Base-by-base conservation (phyloP, 2,888 invertebrate species). In the Thecocarcelia acutangulata region DNA sequence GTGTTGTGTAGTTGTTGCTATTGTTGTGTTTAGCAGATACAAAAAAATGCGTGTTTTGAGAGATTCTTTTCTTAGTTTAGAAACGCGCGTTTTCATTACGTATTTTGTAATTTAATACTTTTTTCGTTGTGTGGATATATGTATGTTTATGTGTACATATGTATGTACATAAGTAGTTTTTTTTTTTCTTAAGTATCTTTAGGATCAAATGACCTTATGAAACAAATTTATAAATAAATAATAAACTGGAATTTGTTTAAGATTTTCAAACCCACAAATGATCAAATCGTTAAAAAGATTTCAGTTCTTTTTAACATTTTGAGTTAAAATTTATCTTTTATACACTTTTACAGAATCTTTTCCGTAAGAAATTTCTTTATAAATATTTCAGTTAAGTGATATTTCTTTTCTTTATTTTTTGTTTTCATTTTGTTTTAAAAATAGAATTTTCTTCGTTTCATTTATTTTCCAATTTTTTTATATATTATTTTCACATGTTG, bases 91-190 rank as follows among this genome's bases (percentile, higher is more conserved):
- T 78, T 82, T 82, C 64, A 63, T 74, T 82, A 69, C 70, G 87
- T 88, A 86, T 69, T 76, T 87, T 87, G 88, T 87, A 88, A 88
- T 87, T 88, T 83, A 88, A 88, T 88, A 89, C 89, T 88, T 85
- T 83, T 75, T 85, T 86, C 84, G 77, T 58, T 63, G 68, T 68
- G 69, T 46, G 54, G 37, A 59, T 15, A 69, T 61, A 52, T 3
- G 24, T 59, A 21, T 6, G 33, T 33, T 40, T 52, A 52, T 33
- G 1, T 9, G 3, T 33, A 6, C 8, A 9, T 33, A 1, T 33
- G 33, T n/a, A n/a, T n/a, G n/a, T n/a, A n/a, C n/a, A n/a, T n/a
- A n/a, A n/a, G n/a, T n/a, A 24, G 2, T 24, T 24, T 56, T 37
- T 19, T 63, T 63, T 50, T 73, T 72, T 24, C 24, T 72, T 73